Evolutionary conservation across 2,888 invertebrate genomes (phyloP).

Genomic region (Leucophenga maculata): DNA sequence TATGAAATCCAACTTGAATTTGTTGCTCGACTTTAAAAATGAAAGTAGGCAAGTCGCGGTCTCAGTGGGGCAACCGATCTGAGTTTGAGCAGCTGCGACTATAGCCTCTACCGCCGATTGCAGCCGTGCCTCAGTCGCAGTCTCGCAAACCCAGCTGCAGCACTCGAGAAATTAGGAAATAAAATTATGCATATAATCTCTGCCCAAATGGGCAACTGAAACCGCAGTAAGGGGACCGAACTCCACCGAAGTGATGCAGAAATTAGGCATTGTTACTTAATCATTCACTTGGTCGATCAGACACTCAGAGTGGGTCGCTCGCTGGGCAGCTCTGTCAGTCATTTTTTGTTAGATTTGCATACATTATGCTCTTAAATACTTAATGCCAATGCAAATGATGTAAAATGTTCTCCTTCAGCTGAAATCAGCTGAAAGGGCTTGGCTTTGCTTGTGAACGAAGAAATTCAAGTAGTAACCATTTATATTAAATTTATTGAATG

Average conservation of each 20-base stretch:
- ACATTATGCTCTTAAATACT: no score
- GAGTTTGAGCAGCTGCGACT: neutral
- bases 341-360: no score
- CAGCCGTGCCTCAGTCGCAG: neutral
- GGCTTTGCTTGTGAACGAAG: no score
- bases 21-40: slow-evolving; percentile 9
- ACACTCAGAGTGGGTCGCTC: no score
- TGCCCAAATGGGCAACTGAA: neutral
- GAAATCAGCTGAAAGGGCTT: no score
- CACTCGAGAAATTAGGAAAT: neutral
- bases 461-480: no score
- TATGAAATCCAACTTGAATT: slow-evolving; percentile 14
- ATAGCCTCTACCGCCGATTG: neutral
- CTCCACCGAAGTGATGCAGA: neutral
- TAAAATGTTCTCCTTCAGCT: no score
- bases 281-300: neutral
- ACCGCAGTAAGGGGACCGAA: no score
- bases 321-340: no score
- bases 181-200: neutral
- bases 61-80: slow-evolving; percentile 3
- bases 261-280: slow-evolving; percentile 3
- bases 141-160: neutral
- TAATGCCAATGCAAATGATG: no score
- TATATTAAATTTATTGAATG: no score
- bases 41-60: slow-evolving; percentile 2